These are phyloP conservation scores for Oscheius sp. DNA, from an alignment of 1,140 invertebrate species.

Conservation along the genomic window DNA sequence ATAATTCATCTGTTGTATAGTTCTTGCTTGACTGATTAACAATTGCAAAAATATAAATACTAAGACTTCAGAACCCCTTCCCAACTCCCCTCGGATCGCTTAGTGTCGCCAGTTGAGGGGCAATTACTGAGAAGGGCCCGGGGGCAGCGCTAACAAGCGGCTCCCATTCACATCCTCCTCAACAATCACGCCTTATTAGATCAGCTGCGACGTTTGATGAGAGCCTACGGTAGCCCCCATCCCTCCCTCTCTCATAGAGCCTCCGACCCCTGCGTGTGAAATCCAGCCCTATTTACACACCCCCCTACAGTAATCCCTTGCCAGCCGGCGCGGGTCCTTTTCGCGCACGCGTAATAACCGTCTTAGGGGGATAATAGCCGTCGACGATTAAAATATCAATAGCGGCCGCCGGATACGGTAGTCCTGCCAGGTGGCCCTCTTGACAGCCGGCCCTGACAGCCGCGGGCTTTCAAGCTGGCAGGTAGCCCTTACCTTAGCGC, in stretches of 20 bases:
- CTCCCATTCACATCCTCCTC: conserved; percentile 8
- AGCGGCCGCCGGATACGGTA: not conserved
- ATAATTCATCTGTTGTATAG: too few relatives aligned
- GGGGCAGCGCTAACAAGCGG: not conserved
- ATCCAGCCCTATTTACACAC: not conserved
- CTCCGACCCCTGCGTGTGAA: not conserved
- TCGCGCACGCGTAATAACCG: not conserved
- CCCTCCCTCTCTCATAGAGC: not conserved
- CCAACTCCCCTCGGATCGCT: too few relatives aligned
- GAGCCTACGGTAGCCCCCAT: not conserved
- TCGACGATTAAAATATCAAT: conserved; percentile 6
- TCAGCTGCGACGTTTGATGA: conserved; percentile 9
- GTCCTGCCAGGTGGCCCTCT: not conserved
- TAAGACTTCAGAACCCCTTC: too few relatives aligned
- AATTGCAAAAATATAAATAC: too few relatives aligned
- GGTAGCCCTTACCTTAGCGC: too few relatives aligned
- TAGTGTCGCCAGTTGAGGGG: too few relatives aligned
- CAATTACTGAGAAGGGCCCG: not conserved
- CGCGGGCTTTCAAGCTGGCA: too few relatives aligned
- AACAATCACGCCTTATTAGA: conserved; percentile 14
- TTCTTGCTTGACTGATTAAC: too few relatives aligned
- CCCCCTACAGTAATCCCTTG: not conserved
- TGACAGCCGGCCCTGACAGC: conserved; percentile 3
- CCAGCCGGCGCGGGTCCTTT: not conserved
- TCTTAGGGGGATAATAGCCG: not conserved